Evolutionary conservation across 2,888 invertebrate genomes (phyloP).

Genomic region (Conistra vaccinii): DNA sequence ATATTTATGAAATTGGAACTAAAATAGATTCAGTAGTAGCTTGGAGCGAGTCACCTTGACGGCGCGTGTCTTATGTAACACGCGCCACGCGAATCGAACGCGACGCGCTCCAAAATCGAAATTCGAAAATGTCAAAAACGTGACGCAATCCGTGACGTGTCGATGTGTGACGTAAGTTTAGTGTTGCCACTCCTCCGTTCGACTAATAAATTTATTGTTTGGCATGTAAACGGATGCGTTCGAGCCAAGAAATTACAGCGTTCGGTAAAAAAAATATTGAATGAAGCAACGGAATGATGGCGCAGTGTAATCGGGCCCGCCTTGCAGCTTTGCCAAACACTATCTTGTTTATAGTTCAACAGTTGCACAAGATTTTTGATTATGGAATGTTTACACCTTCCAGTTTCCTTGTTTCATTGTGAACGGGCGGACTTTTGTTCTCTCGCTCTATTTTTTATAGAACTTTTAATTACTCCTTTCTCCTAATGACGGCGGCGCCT

Average conservation of each 20-base stretch:
- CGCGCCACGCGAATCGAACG: constrained; percentile 77
- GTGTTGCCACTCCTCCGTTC: constrained; percentile 89
- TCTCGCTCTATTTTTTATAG: constrained; percentile 80
- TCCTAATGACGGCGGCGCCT: constrained; percentile 85
- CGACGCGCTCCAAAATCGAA: constrained; percentile 77
- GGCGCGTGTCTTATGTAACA: constrained; percentile 85
- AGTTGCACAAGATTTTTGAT: constrained; percentile 81
- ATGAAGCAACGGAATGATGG: constrained; percentile 88
- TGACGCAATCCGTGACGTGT: constrained; percentile 86
- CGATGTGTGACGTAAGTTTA: constrained; percentile 84
- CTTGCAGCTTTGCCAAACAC: constrained; percentile 86
- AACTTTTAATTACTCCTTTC: constrained; percentile 87
- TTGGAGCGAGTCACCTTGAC: constrained; percentile 89
- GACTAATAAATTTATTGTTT: constrained; percentile 91
- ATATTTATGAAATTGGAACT: constrained; percentile 90
- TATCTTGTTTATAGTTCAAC: constrained; percentile 85
- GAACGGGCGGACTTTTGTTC: constrained; percentile 68
- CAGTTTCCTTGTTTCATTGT: constrained; percentile 62
- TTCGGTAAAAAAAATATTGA: constrained; percentile 90
- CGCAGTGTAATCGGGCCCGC: constrained; percentile 85
- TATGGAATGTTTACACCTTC: constrained; percentile 76
- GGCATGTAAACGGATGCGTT: constrained; percentile 91
- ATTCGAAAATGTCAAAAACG: constrained; percentile 82
- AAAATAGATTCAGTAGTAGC: constrained; percentile 89
- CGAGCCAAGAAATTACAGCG: constrained; percentile 90